Evolutionary conservation across 1,140 invertebrate genomes (phyloP).

Genomic region (Limonius californicus): DNA sequence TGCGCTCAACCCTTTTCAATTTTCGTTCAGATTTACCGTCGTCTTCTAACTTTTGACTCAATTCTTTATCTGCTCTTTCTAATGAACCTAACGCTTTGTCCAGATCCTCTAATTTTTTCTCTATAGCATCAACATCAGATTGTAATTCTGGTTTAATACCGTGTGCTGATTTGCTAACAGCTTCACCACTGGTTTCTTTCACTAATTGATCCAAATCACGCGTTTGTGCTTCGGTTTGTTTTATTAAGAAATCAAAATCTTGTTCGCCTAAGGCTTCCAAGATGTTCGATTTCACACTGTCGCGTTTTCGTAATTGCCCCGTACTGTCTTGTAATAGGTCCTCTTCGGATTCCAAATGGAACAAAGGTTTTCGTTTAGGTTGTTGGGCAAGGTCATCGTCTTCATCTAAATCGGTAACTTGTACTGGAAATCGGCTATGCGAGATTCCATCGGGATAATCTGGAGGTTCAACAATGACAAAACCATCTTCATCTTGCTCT

Average conservation of each 20-base stretch:
- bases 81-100: slow-evolving; percentile 44
- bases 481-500: background rate
- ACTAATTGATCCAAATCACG: slow-evolving; percentile 30
- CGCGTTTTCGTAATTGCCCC: slow-evolving; percentile 21
- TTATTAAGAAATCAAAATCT: slow-evolving; percentile 36
- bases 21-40: slow-evolving; percentile 38
- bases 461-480: background rate
- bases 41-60: slow-evolving; percentile 19
- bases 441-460: background rate
- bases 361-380: slow-evolving; percentile 37
- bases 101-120: slow-evolving; percentile 43
- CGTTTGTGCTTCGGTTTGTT: background rate
- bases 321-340: slow-evolving; percentile 26
- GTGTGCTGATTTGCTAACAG: background rate
- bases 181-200: background rate
- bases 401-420: background rate
- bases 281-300: slow-evolving; percentile 35
- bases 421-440: background rate
- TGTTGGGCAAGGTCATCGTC: background rate
- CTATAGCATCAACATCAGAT: slow-evolving; percentile 40
- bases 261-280: slow-evolving; percentile 37
- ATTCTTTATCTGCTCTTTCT: slow-evolving; percentile 31
- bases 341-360: slow-evolving; percentile 47
- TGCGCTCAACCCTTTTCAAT: slow-evolving; percentile 52
- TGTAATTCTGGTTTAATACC: slow-evolving; percentile 26